Evolutionary conservation across 2,113 vertebrate species (phyloP).

Genomic region (Poeciliopsis retropinna): DNA sequence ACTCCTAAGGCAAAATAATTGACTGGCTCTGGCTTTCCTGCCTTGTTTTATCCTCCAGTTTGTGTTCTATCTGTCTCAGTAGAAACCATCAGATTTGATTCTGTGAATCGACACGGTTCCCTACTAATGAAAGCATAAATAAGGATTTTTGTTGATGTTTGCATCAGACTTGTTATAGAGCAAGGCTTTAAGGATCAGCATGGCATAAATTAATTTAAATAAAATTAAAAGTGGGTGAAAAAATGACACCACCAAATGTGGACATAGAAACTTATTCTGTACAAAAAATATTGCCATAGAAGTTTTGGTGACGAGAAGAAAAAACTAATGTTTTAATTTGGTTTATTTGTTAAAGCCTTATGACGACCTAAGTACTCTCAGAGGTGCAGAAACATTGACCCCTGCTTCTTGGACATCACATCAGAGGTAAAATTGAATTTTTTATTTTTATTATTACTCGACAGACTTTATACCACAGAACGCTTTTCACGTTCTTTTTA

Average conservation of each 20-base stretch:
- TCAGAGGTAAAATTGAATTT: neutral
- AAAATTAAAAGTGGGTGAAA: neutral
- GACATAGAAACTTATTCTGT: neutral
- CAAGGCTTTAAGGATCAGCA: slow-evolving; percentile 2
- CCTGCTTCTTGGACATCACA: too few species aligned
- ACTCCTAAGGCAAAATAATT: slow-evolving; percentile 77
- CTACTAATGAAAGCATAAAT: slow-evolving; percentile 77
- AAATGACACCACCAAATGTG: neutral
- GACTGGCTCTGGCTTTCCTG: slow-evolving; percentile 72
- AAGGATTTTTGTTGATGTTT: slow-evolving; percentile 63
- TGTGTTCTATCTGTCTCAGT: slow-evolving; percentile 58
- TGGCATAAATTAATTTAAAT: neutral
- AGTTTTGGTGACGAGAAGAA: neutral
- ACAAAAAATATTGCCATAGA: neutral
- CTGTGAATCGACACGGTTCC: slow-evolving; percentile 74
- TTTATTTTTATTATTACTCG: neutral
- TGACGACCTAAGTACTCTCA: too few species aligned
- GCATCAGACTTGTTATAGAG: slow-evolving; percentile 47
- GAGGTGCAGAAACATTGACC: too few species aligned
- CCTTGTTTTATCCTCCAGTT: slow-evolving; percentile 35
- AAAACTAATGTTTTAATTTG: neutral
- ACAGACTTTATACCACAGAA: too few species aligned
- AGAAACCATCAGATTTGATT: slow-evolving; percentile 73
- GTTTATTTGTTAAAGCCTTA: too few species aligned
- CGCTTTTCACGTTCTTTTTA: too few species aligned